Conservation (phyloP, 2,888 invertebrate genomes). For the Muschampia plurimacula region DNA sequence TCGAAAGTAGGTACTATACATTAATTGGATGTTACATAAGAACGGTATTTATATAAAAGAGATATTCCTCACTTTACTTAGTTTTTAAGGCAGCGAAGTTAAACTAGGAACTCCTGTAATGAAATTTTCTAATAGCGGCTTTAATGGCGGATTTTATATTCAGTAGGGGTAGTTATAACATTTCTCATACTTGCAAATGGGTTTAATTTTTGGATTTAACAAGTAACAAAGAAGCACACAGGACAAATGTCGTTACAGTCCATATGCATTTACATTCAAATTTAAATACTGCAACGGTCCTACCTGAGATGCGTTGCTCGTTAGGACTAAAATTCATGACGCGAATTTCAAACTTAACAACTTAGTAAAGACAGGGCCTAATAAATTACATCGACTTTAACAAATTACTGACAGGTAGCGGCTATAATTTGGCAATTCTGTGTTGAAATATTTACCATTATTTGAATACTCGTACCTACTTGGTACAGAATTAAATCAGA, state of each 20-base stretch:
- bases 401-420: slow-evolving; percentile 45
- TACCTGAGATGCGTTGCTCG: too few species aligned
- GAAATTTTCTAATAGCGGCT: background rate
- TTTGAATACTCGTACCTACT: slow-evolving; percentile 61
- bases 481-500: slow-evolving; percentile 70
- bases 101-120: background rate
- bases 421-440: slow-evolving; percentile 53
- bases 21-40: background rate
- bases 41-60: background rate
- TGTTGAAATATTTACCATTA: slow-evolving; percentile 55
- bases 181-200: background rate
- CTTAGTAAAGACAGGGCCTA: too few species aligned
- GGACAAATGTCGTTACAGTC: too few species aligned
- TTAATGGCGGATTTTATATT: background rate
- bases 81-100: background rate
- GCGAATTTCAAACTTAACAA: too few species aligned
- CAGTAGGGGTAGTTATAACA: background rate
- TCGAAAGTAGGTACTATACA: background rate
- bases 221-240: too few species aligned
- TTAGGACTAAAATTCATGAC: too few species aligned
- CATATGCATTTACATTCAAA: too few species aligned
- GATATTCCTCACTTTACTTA: background rate
- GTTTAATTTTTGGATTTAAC: too few species aligned
- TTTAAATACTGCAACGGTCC: too few species aligned
- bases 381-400: slow-evolving; percentile 1